Conservation (phyloP, 2,797 vertebrate species). For the Spea hammondii region DNA sequence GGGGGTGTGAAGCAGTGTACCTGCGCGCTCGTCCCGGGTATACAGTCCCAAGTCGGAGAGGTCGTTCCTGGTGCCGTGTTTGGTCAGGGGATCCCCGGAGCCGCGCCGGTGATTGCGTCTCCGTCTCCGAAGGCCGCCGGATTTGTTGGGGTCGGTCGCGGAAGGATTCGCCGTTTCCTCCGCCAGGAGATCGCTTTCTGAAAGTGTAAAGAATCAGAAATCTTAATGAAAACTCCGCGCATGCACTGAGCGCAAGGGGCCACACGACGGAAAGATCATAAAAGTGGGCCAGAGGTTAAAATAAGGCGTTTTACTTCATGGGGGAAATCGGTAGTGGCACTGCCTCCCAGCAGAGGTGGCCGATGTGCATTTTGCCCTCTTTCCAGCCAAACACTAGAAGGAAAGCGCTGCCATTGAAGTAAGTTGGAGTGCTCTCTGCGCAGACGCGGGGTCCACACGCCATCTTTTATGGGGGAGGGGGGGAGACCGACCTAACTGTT, state of each 20-base stretch:
- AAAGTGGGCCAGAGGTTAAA: too few relatives aligned
- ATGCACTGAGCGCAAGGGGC: not conserved
- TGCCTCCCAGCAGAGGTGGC: too few relatives aligned
- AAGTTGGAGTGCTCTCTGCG: not conserved
- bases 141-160: slow-evolving; percentile 77
- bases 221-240: slow-evolving; percentile 66
- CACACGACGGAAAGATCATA: too few relatives aligned
- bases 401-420: too few relatives aligned
- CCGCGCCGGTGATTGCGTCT: slow-evolving; percentile 78
- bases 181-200: slow-evolving; percentile 75
- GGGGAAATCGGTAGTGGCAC: too few relatives aligned
- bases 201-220: not conserved
- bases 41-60: slow-evolving; percentile 66
- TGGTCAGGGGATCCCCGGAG: slow-evolving; percentile 73
- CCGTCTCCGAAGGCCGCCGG: slow-evolving; percentile 75
- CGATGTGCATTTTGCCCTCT: too few relatives aligned
- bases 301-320: too few relatives aligned
- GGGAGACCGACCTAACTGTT: slow-evolving; percentile 73
- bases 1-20: slow-evolving; percentile 50
- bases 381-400: too few relatives aligned
- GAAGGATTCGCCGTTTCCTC: slow-evolving; percentile 84
- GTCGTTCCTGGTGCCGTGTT: slow-evolving; percentile 68
- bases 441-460: not conserved
- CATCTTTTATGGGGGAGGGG: too few relatives aligned
- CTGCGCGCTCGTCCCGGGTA: slow-evolving; percentile 57